Evolutionary conservation across 2,113 vertebrate species (phyloP), one percentile per base, ranked within the genome.

Genomic region (Mastomys natalensis): DNA sequence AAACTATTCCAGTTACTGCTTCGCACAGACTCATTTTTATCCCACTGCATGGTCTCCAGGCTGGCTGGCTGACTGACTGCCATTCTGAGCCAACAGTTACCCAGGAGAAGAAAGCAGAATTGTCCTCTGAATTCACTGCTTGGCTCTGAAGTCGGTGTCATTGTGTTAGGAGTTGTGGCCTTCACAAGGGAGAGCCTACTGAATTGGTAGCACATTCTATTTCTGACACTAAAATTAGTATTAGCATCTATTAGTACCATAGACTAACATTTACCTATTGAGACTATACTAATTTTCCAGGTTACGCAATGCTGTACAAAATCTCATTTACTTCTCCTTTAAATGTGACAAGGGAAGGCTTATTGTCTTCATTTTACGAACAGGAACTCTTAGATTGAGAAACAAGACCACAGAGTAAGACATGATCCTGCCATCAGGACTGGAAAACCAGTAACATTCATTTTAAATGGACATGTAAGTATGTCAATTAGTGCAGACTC

Each of bases 381-480:
- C 13, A 68, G 87, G 43, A 78, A 96, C 72, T 70, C 29, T 55
- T 84, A 58, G 70, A 55, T 16, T 94, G 51, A 24, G 19, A 90
- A 90, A 64, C 66, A 43, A 68, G 16, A n/a, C 48, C n/a, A 81
- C 64, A 73, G 37, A 26, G 17, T 66, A 11, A 89, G 31, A 31
- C 88, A 48, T 11, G 24, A 82, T 29, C 74, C 73, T 92, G 60
- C 22, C 55, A 81, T 34, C 37, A 45, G 9, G 53, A 48, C 13
- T 19, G 81, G 70, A 95, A 78, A 95, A 37, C 10, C 51, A 4
- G 87, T 51, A 60, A 60, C 58, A 80, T 84, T 93, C 64, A 89
- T 85, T 95, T 91, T 93, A 87, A 97, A 90, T 73, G 89, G 55
- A 92, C 94, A 85, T 51, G 9, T 51, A 94, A 87, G 13, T 72